Conservation (phyloP, 2,888 invertebrate genomes). For the Julus scanicus region DNA sequence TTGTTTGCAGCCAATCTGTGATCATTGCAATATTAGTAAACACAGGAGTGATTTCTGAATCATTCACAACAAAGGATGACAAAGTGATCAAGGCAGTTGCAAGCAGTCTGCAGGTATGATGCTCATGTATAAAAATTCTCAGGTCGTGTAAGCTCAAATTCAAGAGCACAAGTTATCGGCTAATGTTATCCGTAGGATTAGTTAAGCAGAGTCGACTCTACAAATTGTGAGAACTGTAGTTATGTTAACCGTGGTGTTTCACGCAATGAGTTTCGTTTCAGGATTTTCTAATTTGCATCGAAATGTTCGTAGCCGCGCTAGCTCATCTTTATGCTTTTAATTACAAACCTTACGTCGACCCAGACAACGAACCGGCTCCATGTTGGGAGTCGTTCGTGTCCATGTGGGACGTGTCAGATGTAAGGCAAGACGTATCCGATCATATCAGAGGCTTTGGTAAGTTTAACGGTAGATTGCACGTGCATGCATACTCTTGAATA, state of each 20-base stretch:
- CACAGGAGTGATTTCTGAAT: constrained; percentile 80
- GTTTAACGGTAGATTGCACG: constrained; percentile 57
- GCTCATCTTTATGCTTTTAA: constrained; percentile 97
- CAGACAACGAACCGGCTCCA: constrained; percentile 67
- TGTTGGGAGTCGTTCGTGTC: constrained; percentile 86
- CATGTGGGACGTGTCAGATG: constrained; percentile 98
- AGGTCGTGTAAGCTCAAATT: background rate
- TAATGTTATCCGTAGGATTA: background rate
- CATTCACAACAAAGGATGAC: constrained; percentile 77
- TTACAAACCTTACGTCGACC: constrained; percentile 82
- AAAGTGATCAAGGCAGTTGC: constrained; percentile 79
- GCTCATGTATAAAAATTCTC: background rate
- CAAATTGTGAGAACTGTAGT: background rate
- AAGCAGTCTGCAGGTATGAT: constrained; percentile 79
- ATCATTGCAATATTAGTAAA: constrained; percentile 87
- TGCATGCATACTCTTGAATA: background rate
- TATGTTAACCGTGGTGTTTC: background rate
- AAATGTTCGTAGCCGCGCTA: constrained; percentile 96
- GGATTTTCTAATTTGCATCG: constrained; percentile 96
- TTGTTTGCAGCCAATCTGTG: constrained; percentile 84
- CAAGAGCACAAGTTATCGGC: background rate
- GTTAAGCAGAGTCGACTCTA: background rate
- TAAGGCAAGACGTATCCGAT: constrained; percentile 90
- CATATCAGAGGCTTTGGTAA: constrained; percentile 88
- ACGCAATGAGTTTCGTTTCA: constrained; percentile 64